Conservation (phyloP, 23 tunicate species). For the Ciona savignyi region DNA sequence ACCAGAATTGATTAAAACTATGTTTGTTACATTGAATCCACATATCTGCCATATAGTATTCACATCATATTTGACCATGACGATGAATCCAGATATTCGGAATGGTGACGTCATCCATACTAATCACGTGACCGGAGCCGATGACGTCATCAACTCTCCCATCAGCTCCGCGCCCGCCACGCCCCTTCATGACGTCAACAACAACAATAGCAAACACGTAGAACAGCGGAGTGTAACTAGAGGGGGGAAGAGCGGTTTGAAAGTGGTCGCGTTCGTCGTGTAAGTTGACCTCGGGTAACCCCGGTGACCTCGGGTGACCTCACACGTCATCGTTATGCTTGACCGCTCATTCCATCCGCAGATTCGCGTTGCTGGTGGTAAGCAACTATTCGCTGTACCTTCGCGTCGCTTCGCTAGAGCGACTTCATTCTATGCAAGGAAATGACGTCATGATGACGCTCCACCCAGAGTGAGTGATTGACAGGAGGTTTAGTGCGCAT, state of each 20-base stretch:
- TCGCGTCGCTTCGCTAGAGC: conserved; percentile 44
- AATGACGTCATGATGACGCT: neutral
- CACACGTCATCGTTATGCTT: too few relatives aligned
- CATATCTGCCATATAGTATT: too few relatives aligned
- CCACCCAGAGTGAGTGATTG: neutral
- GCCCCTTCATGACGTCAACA: neutral
- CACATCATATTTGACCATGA: too few relatives aligned
- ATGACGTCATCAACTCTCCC: conserved; percentile 17
- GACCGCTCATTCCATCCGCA: too few relatives aligned
- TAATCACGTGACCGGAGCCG: neutral
- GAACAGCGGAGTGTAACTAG: neutral
- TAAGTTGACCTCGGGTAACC: neutral
- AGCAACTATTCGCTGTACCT: conserved; percentile 73
- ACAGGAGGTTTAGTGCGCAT: too few relatives aligned
- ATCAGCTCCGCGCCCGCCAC: conserved; percentile 6
- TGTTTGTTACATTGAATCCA: too few relatives aligned
- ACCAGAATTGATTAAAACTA: too few relatives aligned
- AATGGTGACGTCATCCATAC: conserved; percentile 8
- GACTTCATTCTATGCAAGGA: conserved; percentile 1
- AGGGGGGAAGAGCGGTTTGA: neutral
- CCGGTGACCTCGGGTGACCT: neutral
- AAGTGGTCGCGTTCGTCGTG: neutral
- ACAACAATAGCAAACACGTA: neutral
- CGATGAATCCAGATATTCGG: neutral
- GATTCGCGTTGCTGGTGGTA: conserved; percentile 47